Base-by-base conservation (phyloP, 1,140 invertebrate genomes). In the Mylabris phalerata region DNA sequence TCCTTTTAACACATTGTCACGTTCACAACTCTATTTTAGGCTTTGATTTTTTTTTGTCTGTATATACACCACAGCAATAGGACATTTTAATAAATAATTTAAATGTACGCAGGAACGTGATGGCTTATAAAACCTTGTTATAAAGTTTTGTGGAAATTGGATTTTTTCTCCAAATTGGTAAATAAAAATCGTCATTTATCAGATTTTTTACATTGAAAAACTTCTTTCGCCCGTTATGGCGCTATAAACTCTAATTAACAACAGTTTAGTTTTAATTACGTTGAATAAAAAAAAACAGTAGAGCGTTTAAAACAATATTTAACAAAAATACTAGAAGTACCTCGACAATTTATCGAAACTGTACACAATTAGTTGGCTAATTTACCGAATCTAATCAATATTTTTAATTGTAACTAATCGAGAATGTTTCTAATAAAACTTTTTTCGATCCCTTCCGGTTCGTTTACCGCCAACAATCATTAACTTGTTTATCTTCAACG, bases 31-130 rank as follows among this genome's bases (percentile, higher is more conserved):
- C 45, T 43, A 48, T 48, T 55, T 49, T 49, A 27, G 10, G 56
- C 45, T 32, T 7, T 4, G 4, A 4, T 58, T 46, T 58, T 58
- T 50, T 32, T 7, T 7, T 32, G 32, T 7, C 32, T 4, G 32
- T 32, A 7, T 32, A 32, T 7, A 7, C 32, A 32, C 32, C 4
- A 4, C 32, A 32, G 56, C 56, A 51, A 39, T 58, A 26, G 45
- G 43, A 44, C 42, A 51, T 58, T 51, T 58, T 58, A 51, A 58
- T 58, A 58, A 58, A 58, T 58, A 58, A 58, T 58, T 58, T 58
- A 44, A 43, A 42, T n/a, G 42, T 47, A 45, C 32, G 41, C 4
- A 32, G 32, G 7, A 27, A 11, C 32, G 47, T 48, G 47, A 50
- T 50, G 27, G 38, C 27, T 39, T 50, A 50, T 50, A 39, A 39